Base-by-base conservation (phyloP, 2,888 invertebrate genomes). In the Cyaniris semiargus region DNA sequence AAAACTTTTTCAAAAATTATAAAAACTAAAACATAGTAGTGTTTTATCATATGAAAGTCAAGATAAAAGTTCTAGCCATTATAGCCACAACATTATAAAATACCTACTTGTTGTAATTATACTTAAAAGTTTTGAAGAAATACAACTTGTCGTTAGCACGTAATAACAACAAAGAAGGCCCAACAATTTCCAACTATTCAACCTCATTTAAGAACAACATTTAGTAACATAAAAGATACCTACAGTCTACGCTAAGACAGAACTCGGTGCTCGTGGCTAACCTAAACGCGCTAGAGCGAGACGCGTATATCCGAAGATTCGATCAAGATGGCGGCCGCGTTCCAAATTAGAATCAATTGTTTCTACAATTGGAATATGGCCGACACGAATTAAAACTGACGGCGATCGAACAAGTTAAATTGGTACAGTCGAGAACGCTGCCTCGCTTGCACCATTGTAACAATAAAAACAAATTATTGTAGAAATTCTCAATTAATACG, bases 341-440 rank as follows among this genome's bases (percentile, higher is more conserved):
- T 71, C 75, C 75, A 76, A 75, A 80, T 80, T 79, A 79, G 66
- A 78, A 66, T 71, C 80, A 80, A 81, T 81, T 79, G 81, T 79
- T 70, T 79, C 13, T 60, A 31, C 78, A 79, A 80, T 80, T 81
- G 70, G 78, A 79, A 80, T 27, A 78, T 34, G 71, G 78, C 76
- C 71, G 76, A 56, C 72, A 34, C n/a, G 70, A 76, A 77, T 79
- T 77, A 78, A 77, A 76, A 76, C 75, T 78, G 77, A 77, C 76
- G 58, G 70, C 66, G 13, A 10, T 15, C 44, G 72, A 44, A 66
- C 27, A 23, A 72, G 8, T 38, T 76, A 38, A 56, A 56, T 53
- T 53, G 70, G 21, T 76, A 48, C n/a, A 75, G 56, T n/a, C 21
- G n/a, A 56, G 58, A 44, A 21, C 34, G 27, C 56, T 8, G 31